Base-by-base conservation (phyloP, 2,113 vertebrate genomes). In the Bagarius yarrelli region DNA sequence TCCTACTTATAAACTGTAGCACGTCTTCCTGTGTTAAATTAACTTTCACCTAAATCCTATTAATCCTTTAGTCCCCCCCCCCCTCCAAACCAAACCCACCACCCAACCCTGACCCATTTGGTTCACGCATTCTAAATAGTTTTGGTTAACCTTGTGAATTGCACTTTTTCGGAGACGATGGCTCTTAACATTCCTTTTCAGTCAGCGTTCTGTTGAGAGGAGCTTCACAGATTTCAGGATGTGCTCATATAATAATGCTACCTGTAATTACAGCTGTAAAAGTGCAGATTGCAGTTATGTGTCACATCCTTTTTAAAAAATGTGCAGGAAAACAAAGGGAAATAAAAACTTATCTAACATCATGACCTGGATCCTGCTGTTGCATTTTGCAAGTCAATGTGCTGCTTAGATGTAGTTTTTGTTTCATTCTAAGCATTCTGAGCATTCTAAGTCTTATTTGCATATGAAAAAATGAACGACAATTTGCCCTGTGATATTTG, bases 41-140 rank as follows among this genome's bases (percentile, higher is more conserved):
- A 75, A 69, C 66, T 71, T 82, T 78, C 52, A 70, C 69, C 61
- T 60, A 61, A 85, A 85, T 72, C 63, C 80, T 55, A 69, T 61
- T 79, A 78, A 79, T 56, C 52, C 40, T 72, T 56, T 70, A 57
- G 64, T 56, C 47, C 47, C 57, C 66, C 36, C 8, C 8, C 3
- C 36, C 36, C n/a, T n/a, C n/a, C n/a, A n/a, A n/a, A n/a, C n/a
- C n/a, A n/a, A n/a, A n/a, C n/a, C n/a, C n/a, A n/a, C n/a, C n/a
- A n/a, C 36, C 36, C 3, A 40, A 3, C 36, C 44, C 9, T 14
- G 44, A 81, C 56, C 63, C 23, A 56, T n/a, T 36, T 32, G 57
- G 57, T 69, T 73, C 25, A 67, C 50, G 70, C 72, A 75, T 81
- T 81, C 40, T 59, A 59, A 61, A 60, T 63, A 57, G 78, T 59